Conservation (phyloP, 2,888 invertebrate species). For the Eupelmus urozonus region DNA sequence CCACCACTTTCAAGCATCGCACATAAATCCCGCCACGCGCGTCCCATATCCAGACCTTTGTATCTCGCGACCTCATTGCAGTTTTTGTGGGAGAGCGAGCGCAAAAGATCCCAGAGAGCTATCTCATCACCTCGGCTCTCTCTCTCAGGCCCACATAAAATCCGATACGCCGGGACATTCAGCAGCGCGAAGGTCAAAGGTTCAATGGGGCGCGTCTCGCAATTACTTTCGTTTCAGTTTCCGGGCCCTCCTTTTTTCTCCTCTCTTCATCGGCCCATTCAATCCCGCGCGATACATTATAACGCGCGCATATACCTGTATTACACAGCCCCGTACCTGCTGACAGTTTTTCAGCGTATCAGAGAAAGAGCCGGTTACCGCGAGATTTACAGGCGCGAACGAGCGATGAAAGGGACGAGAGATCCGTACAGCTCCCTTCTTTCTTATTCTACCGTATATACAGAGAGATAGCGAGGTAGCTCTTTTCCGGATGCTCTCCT, state of each 20-base stretch:
- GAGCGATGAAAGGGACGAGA: too few relatives aligned
- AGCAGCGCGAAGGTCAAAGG: constrained; percentile 33
- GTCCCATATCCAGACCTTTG: background rate
- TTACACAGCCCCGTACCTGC: background rate
- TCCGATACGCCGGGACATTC: too few relatives aligned
- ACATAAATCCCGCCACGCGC: background rate
- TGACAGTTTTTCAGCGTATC: constrained; percentile 17
- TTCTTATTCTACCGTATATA: background rate
- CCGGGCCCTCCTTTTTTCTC: constrained; percentile 24
- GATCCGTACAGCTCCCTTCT: too few relatives aligned
- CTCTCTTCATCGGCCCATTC: constrained; percentile 25
- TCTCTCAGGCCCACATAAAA: background rate
- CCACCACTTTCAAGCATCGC: too few relatives aligned
- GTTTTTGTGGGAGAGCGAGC: too few relatives aligned
- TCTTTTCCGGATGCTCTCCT: constrained; percentile 39
- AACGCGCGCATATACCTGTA: background rate
- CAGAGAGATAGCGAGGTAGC: background rate
- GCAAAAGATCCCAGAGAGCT: too few relatives aligned
- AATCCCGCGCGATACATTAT: constrained; percentile 10
- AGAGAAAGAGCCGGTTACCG: too few relatives aligned
- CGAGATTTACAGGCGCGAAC: too few relatives aligned
- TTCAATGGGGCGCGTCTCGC: constrained; percentile 43
- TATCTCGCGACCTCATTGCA: background rate
- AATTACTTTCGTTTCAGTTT: constrained; percentile 53
- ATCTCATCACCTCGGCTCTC: background rate